Evolutionary conservation across 2,113 vertebrate species (phyloP).

Genomic region (Isurus oxyrinchus): DNA sequence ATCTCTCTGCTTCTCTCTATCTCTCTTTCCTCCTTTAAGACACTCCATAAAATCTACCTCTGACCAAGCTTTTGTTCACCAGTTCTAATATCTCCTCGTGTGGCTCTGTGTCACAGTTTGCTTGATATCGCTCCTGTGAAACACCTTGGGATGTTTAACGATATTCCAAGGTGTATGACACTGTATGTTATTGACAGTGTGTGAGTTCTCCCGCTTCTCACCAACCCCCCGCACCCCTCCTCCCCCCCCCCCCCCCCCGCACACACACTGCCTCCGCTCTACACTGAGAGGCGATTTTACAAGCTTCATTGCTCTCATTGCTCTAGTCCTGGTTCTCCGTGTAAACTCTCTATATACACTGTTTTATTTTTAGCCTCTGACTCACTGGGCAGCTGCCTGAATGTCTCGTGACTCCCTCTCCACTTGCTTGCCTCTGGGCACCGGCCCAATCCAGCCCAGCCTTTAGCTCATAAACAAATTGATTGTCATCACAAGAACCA

Average conservation of each 20-base stretch:
- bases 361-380: slow-evolving; percentile 14
- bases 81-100: not conserved
- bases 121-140: not conserved
- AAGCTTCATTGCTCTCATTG: not conserved
- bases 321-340: not conserved
- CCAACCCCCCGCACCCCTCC: no score
- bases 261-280: no score
- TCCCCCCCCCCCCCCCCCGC: not conserved
- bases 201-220: not conserved
- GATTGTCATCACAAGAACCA: not conserved
- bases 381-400: slow-evolving; percentile 13
- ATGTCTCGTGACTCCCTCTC: slow-evolving; percentile 5
- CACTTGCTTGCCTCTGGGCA: not conserved
- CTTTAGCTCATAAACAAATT: slow-evolving; percentile 1
- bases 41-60: not conserved
- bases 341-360: not conserved
- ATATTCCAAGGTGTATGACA: no score
- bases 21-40: not conserved
- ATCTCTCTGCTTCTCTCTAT: not conserved
- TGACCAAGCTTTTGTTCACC: not conserved
- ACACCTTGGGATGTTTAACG: not conserved
- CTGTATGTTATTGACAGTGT: not conserved
- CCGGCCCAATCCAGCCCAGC: not conserved
- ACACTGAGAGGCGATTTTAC: not conserved
- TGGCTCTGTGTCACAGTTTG: not conserved